These are phyloP conservation scores for Sebastes paucispinis DNA, from an alignment of 2,797 vertebrate species.

Conservation along the genomic window DNA sequence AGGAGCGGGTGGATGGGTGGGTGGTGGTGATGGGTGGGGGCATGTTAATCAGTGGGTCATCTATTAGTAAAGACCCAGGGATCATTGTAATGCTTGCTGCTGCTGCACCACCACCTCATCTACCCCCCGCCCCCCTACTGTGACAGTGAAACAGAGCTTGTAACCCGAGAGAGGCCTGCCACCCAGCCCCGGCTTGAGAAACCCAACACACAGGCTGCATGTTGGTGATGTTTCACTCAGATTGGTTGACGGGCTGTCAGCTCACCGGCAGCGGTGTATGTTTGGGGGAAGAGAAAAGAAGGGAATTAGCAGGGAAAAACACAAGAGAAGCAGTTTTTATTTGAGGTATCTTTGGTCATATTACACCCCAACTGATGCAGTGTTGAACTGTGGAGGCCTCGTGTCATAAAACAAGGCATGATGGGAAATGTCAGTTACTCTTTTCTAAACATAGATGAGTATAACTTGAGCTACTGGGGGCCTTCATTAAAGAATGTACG, in stretches of 20 bases:
- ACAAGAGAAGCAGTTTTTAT: not conserved
- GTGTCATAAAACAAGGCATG: not conserved
- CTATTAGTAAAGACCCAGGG: constrained; percentile 80
- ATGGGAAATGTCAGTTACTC: not conserved
- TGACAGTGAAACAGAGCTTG: constrained; percentile 71
- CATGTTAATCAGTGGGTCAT: constrained; percentile 76
- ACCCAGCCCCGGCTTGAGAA: constrained; percentile 39
- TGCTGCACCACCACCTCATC: constrained; percentile 5
- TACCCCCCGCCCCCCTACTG: constrained; percentile 10
- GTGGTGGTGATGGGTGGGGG: not conserved
- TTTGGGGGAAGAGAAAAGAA: not conserved
- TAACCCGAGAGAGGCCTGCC: constrained; percentile 70
- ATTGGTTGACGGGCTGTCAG: constrained; percentile 8
- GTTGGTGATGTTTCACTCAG: constrained; percentile 7
- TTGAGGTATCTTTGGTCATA: not conserved
- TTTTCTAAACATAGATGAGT: not conserved
- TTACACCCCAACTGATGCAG: not conserved
- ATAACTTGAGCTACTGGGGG: not conserved
- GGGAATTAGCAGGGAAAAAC: not conserved
- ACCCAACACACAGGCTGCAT: constrained; percentile 45
- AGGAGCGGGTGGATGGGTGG: not conserved
- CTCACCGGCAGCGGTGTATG: not conserved
- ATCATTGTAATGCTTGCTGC: constrained; percentile 53
- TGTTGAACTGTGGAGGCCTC: not conserved
- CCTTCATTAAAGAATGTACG: constrained; percentile 14